Conservation (phyloP, 2,113 vertebrate genomes). For the Pangasianodon gigas region DNA sequence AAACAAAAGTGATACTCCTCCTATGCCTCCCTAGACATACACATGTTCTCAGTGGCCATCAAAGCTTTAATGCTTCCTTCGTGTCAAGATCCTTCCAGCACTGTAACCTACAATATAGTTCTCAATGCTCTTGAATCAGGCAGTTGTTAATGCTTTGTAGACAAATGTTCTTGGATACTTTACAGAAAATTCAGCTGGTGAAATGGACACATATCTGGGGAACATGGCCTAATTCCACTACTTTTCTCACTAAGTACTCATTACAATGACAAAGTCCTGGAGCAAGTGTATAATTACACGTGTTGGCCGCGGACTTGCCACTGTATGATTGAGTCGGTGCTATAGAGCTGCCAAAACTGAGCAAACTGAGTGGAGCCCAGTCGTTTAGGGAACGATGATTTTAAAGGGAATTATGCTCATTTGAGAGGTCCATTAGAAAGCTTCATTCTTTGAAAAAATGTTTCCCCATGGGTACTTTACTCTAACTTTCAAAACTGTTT, state of each 20-base stretch:
- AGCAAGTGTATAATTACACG: slow-evolving; percentile 42
- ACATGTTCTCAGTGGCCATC: slow-evolving; percentile 34
- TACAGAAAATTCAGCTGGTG: slow-evolving; percentile 7
- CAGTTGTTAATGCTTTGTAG: slow-evolving; percentile 10
- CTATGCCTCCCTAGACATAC: not conserved
- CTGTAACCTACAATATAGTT: slow-evolving; percentile 8
- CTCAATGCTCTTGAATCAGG: slow-evolving; percentile 33
- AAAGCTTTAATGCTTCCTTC: slow-evolving; percentile 1
- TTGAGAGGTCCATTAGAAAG: slow-evolving; percentile 29
- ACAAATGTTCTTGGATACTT: slow-evolving; percentile 15
- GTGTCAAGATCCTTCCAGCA: slow-evolving; percentile 21
- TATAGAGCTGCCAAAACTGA: slow-evolving; percentile 22
- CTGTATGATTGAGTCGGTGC: slow-evolving; percentile 19
- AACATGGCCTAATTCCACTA: slow-evolving; percentile 29
- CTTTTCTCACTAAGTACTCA: slow-evolving; percentile 32
- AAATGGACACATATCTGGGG: not conserved
- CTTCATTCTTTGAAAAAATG: not conserved
- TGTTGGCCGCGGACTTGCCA: not conserved
- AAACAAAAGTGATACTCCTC: not conserved
- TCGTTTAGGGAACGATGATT: slow-evolving; percentile 19
- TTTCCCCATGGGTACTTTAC: not conserved
- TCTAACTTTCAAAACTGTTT: not conserved
- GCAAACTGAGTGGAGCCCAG: not conserved
- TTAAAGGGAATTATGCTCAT: slow-evolving; percentile 40
- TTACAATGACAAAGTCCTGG: slow-evolving; percentile 42